Percentiles rank a stretch among this genome's conserved stretches.
These are phyloP conservation scores for Hipparchia sbordonii DNA, from an alignment of 2,888 invertebrate species.

Conservation along the genomic window DNA sequence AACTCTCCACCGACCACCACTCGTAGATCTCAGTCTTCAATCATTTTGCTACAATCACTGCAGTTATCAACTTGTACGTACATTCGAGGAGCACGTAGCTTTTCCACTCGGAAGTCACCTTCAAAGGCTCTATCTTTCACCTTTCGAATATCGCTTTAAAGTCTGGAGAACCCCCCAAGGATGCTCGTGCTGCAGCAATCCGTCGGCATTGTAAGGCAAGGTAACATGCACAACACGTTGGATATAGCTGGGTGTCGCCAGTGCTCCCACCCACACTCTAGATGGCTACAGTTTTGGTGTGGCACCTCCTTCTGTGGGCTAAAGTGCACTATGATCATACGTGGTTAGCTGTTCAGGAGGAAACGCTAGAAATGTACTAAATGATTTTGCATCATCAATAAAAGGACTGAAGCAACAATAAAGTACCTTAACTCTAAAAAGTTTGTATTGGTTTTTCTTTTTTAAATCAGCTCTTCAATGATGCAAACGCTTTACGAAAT, in stretches of 20 bases:
- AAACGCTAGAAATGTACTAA: neutral
- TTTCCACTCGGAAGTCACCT: slow-evolving; percentile 31
- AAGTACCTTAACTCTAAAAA: too few species aligned
- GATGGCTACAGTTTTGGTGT: slow-evolving; percentile 23
- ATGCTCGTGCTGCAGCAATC: slow-evolving; percentile 74
- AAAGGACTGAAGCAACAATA: too few species aligned
- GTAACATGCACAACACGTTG: slow-evolving; percentile 55
- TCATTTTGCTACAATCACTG: slow-evolving; percentile 23
- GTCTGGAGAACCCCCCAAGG: slow-evolving; percentile 59
- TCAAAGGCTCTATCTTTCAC: slow-evolving; percentile 35
- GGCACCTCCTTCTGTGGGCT: slow-evolving; percentile 14
- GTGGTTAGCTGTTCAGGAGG: neutral
- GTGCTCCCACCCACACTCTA: slow-evolving; percentile 13
- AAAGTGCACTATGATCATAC: slow-evolving; percentile 13
- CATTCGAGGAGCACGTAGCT: slow-evolving; percentile 29
- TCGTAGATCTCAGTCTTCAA: slow-evolving; percentile 12
- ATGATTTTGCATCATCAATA: too few species aligned
- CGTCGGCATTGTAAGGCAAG: slow-evolving; percentile 60
- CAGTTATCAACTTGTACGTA: slow-evolving; percentile 18
- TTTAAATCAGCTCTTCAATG: too few species aligned
- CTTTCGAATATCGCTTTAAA: slow-evolving; percentile 47
- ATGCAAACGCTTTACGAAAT: too few species aligned
- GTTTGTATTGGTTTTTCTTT: too few species aligned
- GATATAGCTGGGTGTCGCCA: slow-evolving; percentile 31
- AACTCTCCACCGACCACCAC: neutral